These are phyloP conservation scores for Centruroides vittatus DNA, from an alignment of 1,140 invertebrate species.

Conservation along the genomic window DNA sequence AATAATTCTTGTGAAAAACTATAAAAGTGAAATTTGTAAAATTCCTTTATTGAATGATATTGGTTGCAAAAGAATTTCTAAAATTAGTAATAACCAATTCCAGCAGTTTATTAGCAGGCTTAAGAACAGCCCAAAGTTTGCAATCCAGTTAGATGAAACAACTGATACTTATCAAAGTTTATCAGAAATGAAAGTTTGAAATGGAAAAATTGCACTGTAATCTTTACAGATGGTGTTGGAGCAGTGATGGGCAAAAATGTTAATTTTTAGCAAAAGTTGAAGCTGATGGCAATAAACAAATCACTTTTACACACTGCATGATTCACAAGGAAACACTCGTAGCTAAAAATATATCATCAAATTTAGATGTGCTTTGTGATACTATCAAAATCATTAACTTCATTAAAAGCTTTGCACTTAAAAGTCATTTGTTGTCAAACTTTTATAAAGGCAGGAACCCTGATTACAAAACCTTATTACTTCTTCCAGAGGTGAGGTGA, in stretches of 20 bases:
- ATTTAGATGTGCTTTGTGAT: no score
- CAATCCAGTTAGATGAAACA: neutral
- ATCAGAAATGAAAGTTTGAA: no score
- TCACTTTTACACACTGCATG: neutral
- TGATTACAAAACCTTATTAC: neutral
- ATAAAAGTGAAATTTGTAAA: neutral
- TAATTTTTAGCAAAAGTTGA: neutral
- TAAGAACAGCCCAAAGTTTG: neutral
- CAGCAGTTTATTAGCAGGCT: neutral
- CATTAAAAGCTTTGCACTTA: neutral
- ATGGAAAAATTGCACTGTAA: neutral
- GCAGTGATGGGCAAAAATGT: neutral
- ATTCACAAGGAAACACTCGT: neutral
- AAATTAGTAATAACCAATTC: neutral
- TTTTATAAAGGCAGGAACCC: neutral
- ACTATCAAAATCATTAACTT: neutral
- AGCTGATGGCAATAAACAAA: neutral
- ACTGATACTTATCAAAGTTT: neutral
- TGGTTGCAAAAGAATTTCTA: neutral
- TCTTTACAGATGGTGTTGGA: neutral
- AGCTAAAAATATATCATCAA: neutral
- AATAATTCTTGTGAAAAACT: neutral
- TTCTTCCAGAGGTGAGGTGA: no score
- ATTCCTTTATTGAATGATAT: neutral
- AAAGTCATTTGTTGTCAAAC: neutral